phyloP scores from a whole-genome alignment of 2,797 vertebrate species.

The Thaleichthys pacificus region DNA sequence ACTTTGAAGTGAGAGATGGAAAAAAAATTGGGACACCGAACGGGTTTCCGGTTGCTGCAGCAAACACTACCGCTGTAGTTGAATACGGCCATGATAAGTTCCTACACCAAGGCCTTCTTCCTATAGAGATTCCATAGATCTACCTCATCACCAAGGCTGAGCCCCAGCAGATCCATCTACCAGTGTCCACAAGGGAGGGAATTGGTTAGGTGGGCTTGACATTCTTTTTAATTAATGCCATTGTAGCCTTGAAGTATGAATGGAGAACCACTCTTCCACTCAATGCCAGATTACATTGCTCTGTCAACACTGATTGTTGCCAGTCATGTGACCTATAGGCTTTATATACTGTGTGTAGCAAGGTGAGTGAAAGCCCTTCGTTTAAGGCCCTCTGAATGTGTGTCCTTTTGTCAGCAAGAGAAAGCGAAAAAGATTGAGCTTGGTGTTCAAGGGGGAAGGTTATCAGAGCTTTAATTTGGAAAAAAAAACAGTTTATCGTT shows the following conservation, averaged over 20 bases:
- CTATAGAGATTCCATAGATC: background rate
- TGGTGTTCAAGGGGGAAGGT: slow-evolving; percentile 61
- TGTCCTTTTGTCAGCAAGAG: slow-evolving; percentile 65
- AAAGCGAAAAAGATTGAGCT: slow-evolving; percentile 72
- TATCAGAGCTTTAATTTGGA: slow-evolving; percentile 52
- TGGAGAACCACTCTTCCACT: slow-evolving; percentile 55
- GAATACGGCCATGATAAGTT: background rate
- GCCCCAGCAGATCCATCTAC: slow-evolving; percentile 21
- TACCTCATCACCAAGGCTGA: slow-evolving; percentile 1
- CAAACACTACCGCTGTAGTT: background rate
- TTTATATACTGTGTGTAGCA: slow-evolving; percentile 57
- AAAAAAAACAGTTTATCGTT: slow-evolving; percentile 63
- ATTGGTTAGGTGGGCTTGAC: slow-evolving; percentile 47
- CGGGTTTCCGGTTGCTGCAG: too few species aligned
- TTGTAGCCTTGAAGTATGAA: slow-evolving; percentile 55
- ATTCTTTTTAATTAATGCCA: slow-evolving; percentile 56
- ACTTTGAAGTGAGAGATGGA: background rate
- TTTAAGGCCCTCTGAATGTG: slow-evolving; percentile 65
- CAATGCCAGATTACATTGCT: slow-evolving; percentile 55
- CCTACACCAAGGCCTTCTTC: slow-evolving; percentile 14
- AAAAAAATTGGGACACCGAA: too few species aligned
- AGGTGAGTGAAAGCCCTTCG: slow-evolving; percentile 56
- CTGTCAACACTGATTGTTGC: slow-evolving; percentile 43
- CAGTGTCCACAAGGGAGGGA: slow-evolving; percentile 29
- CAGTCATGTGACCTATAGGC: slow-evolving; percentile 57